Conservation (phyloP, 1,140 invertebrate genomes). For the Macrobrachium nipponense region DNA sequence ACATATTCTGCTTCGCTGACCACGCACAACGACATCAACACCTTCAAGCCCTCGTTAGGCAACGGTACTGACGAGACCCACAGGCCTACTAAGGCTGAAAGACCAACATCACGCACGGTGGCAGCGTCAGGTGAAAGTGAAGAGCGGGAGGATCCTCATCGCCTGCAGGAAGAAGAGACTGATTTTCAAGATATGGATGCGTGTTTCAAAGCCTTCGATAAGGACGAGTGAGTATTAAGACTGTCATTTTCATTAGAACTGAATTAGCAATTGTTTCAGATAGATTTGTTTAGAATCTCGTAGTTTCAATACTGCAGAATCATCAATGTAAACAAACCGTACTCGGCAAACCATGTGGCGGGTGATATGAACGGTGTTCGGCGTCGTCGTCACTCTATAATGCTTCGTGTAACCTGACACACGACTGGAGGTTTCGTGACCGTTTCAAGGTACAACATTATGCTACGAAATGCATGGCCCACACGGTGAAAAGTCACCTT, state of each 20-base stretch:
- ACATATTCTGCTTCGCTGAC: not conserved
- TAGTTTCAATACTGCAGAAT: not conserved
- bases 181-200: constrained; percentile 42
- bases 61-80: not conserved
- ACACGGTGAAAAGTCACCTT: too few species aligned
- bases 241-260: not conserved
- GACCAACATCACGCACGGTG: not conserved
- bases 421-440: too few species aligned
- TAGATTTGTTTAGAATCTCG: not conserved
- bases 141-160: not conserved
- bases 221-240: constrained; percentile 50
- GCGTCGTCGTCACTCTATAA: too few species aligned
- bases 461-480: too few species aligned
- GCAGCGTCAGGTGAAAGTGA: not conserved
- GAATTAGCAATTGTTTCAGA: not conserved
- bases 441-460: too few species aligned
- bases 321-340: too few species aligned
- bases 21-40: not conserved
- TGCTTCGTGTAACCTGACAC: too few species aligned
- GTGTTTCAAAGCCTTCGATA: constrained; percentile 56
- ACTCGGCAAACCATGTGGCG: too few species aligned
- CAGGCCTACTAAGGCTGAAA: not conserved
- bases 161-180: not conserved
- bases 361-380: too few species aligned
- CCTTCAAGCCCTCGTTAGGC: not conserved